These are phyloP conservation scores for Galerucella calmariensis DNA, from an alignment of 2,888 invertebrate genomes.

Conservation along the genomic window DNA sequence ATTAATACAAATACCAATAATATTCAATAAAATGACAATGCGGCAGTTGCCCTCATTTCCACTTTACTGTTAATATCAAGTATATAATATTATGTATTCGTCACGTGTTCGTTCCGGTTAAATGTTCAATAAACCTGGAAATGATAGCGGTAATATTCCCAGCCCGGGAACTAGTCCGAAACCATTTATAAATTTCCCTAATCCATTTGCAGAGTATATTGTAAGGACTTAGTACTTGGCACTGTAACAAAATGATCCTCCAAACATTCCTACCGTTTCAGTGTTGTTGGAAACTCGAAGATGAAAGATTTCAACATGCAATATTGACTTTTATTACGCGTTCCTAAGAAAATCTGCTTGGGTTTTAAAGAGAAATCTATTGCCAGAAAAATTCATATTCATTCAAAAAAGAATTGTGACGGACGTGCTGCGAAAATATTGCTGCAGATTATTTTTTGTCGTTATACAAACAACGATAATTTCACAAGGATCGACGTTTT, in stretches of 20 bases:
- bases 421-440: too few relatives aligned
- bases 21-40: slow-evolving; percentile 23
- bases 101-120: slow-evolving; percentile 21
- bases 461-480: not conserved
- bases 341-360: not conserved
- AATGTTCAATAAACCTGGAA: slow-evolving; percentile 33
- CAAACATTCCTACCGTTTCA: slow-evolving; percentile 15
- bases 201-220: slow-evolving; percentile 33
- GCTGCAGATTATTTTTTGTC: too few relatives aligned
- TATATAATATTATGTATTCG: slow-evolving; percentile 31
- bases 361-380: not conserved
- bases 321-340: not conserved
- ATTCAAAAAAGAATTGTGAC: not conserved
- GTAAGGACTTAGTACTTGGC: slow-evolving; percentile 29
- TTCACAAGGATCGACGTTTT: too few relatives aligned
- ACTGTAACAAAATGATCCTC: slow-evolving; percentile 25
- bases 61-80: slow-evolving; percentile 24
- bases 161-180: slow-evolving; percentile 26
- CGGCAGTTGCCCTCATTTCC: slow-evolving; percentile 11
- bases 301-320: slow-evolving; percentile 1
- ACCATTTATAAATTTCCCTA: slow-evolving; percentile 33
- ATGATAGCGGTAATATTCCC: slow-evolving; percentile 28
- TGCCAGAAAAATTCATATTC: not conserved
- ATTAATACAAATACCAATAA: slow-evolving; percentile 3
- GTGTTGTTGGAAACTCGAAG: slow-evolving; percentile 19